These are phyloP conservation scores for Lasioglossum malachurum DNA, from an alignment of 2,888 invertebrate genomes.

Conservation along the genomic window DNA sequence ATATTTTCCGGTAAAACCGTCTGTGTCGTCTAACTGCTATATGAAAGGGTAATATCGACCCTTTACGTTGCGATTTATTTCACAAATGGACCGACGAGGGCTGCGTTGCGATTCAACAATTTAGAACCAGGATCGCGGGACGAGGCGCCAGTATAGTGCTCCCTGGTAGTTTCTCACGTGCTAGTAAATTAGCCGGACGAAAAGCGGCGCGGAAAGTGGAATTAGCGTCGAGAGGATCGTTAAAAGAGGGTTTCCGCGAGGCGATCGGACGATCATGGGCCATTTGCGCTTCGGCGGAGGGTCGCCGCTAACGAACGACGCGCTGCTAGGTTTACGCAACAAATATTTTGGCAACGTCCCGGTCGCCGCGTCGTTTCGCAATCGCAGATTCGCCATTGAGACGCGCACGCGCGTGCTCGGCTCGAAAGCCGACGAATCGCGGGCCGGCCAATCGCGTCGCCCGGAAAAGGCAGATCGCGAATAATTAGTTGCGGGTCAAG, in stretches of 20 bases:
- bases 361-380: constrained; percentile 66
- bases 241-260: constrained; percentile 34
- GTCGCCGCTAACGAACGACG: background rate
- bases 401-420: background rate
- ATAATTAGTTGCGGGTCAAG: constrained; percentile 74
- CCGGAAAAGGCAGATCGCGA: constrained; percentile 60
- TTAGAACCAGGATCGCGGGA: background rate
- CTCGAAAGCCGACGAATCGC: background rate
- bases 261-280: constrained; percentile 62
- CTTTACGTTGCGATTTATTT: background rate
- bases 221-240: constrained; percentile 17
- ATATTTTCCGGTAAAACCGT: background rate
- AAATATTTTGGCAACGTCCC: constrained; percentile 69
- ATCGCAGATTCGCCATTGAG: constrained; percentile 65
- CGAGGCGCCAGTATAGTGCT: background rate
- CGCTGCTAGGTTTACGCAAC: constrained; percentile 62
- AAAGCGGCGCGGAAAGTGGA: background rate
- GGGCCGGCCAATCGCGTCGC: constrained; percentile 46
- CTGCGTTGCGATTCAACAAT: background rate
- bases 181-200: background rate
- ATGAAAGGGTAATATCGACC: background rate
- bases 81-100: background rate
- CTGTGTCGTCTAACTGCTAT: background rate
- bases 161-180: background rate
- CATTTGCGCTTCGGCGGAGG: constrained; percentile 47